Percentiles rank a stretch among this genome's conserved stretches.
Conservation (phyloP, 2,797 vertebrate species). For the Euphonia xanthogaster region DNA sequence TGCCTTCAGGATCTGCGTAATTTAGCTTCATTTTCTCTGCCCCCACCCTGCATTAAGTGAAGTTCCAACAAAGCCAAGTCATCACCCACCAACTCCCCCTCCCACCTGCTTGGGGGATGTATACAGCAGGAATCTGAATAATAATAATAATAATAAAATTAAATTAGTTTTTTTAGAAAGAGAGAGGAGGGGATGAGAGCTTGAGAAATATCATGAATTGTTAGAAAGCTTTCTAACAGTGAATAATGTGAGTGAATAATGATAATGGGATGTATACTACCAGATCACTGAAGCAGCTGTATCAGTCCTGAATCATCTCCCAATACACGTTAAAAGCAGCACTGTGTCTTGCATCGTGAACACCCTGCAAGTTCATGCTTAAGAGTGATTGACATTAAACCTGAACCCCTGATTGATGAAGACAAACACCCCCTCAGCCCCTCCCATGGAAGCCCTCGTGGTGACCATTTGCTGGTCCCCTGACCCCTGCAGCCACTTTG, state of each 20-base stretch:
- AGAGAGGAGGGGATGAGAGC: slow-evolving; percentile 9
- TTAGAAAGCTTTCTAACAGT: slow-evolving; percentile 57
- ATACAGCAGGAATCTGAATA: slow-evolving; percentile 30
- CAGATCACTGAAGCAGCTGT: not conserved
- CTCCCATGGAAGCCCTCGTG: not conserved
- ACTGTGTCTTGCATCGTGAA: not conserved
- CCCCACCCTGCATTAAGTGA: slow-evolving; percentile 28
- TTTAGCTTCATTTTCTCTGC: slow-evolving; percentile 44
- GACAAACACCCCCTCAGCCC: not conserved
- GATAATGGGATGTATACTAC: slow-evolving; percentile 3
- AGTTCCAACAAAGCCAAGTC: slow-evolving; percentile 63
- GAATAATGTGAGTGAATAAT: slow-evolving; percentile 8
- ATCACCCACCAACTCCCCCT: slow-evolving; percentile 64
- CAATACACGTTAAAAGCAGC: not conserved
- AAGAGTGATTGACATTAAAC: not conserved
- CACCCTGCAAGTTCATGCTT: not conserved
- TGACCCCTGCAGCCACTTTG: not conserved
- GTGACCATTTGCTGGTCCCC: not conserved
- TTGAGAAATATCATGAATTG: slow-evolving; percentile 24
- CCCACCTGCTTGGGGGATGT: slow-evolving; percentile 57
- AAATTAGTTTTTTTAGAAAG: not conserved
- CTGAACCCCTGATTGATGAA: not conserved
- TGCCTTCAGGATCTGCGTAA: slow-evolving; percentile 58
- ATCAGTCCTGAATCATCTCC: slow-evolving; percentile 35
- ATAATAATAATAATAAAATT: slow-evolving; percentile 48